Evolutionary conservation across 2,797 vertebrate species (phyloP), one percentile per base, ranked within the genome.

Genomic region (Rhinogobio ventralis): DNA sequence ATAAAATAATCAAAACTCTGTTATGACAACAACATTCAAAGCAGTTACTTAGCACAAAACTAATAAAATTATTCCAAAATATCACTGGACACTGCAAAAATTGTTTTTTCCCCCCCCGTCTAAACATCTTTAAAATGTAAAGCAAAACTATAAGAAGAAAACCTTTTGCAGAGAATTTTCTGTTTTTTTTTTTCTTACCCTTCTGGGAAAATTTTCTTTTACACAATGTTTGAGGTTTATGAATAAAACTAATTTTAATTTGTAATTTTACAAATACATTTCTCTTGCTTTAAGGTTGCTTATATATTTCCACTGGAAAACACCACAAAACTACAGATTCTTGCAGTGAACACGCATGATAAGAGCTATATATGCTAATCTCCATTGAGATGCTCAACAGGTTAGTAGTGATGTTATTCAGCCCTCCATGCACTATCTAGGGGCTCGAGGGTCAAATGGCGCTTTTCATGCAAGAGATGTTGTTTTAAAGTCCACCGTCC

Each of bases 381-480:
- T 67, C 53, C 28, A 51, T 5, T 53, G 42, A 60, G 45, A 86
- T 60, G 78, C 69, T 72, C 79, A 78, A 77, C 86, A 88, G 69
- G 76, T 86, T 81, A 78, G 72, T 39, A 45, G 46, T 72, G 78
- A 81, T 79, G 72, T 76, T 86, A 76, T 86, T 88, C 85, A 88
- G 81, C 85, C 68, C 51, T 39, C 69, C 64, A 42, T 79, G 78
- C 51, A 53, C 73, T 87, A 85, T 88, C 81, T 36, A 28, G 79
- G 68, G 87, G 84, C 60, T 67, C 2, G 3, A 51, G 87, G 89
- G 86, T 89, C 89, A 88, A 88, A 82, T n/a, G 81, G 85, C 80
- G 45, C 83, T 86, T 87, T 86, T 85, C 76, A 85, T 49, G 6
- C 33, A 57, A 66, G 23, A 33, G 62, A 64, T 46, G 51, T 68